Percentiles rank a stretch among this genome's conserved stretches.
These are phyloP conservation scores for Sericinus montela DNA, from an alignment of 2,888 invertebrate genomes.

Conservation along the genomic window DNA sequence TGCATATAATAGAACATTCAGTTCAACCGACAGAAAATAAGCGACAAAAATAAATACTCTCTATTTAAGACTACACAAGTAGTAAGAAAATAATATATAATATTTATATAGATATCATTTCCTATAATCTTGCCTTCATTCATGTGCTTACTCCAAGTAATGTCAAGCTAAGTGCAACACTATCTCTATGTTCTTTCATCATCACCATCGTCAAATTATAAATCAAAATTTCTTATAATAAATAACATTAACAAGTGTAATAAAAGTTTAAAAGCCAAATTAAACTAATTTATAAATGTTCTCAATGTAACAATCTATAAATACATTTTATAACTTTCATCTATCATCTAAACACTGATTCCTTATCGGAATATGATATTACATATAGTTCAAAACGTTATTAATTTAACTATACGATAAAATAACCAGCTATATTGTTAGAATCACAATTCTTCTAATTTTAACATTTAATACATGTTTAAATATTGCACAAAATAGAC, in stretches of 20 bases:
- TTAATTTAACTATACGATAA: conserved; percentile 60
- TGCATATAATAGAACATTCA: conserved; percentile 47
- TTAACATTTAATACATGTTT: conserved; percentile 55
- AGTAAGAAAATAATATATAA: background rate
- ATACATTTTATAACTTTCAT: conserved; percentile 53
- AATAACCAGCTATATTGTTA: conserved; percentile 72
- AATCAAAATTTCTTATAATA: background rate
- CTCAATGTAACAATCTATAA: conserved; percentile 36
- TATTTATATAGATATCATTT: background rate
- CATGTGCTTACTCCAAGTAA: background rate
- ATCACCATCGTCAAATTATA: background rate
- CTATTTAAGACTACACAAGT: background rate
- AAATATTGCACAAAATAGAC: conserved; percentile 70
- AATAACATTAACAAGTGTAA: conserved; percentile 12
- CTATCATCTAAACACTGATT: conserved; percentile 65
- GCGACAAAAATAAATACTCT: background rate
- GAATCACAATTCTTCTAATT: conserved; percentile 76
- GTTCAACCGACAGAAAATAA: conserved; percentile 28
- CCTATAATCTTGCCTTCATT: background rate
- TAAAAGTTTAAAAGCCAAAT: conserved; percentile 17
- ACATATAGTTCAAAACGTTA: conserved; percentile 64
- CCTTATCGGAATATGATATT: conserved; percentile 62
- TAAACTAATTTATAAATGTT: conserved; percentile 4
- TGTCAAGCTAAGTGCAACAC: background rate
- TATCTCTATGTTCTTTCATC: background rate